Percentiles rank a stretch among this genome's conserved stretches.
These are phyloP conservation scores for Schizopygopsis malacanthus DNA, from an alignment of 2,797 vertebrate species.

Conservation along the genomic window DNA sequence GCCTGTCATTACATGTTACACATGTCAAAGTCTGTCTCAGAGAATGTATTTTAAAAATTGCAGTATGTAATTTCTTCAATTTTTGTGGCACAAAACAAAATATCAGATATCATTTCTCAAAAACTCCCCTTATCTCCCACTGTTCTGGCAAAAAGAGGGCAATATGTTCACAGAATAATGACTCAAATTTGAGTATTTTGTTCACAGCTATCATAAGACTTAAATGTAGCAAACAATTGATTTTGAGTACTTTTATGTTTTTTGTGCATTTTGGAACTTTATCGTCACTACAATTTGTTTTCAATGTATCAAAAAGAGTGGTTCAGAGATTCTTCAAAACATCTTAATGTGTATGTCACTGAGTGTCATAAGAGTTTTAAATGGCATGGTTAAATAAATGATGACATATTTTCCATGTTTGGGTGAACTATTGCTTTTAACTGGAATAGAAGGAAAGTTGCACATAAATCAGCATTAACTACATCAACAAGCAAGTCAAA, in stretches of 20 bases:
- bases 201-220: neutral
- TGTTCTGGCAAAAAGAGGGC: neutral
- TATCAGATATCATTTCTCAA: neutral
- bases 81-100: neutral
- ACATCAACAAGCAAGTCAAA: neutral
- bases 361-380: neutral
- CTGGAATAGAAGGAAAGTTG: neutral
- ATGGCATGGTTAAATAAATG: neutral
- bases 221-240: neutral
- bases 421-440: neutral
- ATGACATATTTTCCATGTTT: neutral
- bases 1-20: conserved; percentile 10
- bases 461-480: neutral
- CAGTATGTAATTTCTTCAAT: neutral
- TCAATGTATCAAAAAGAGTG: neutral
- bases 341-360: neutral
- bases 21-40: neutral
- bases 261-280: neutral
- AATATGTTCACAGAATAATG: neutral
- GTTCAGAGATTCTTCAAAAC: neutral
- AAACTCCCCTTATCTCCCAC: neutral
- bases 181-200: neutral
- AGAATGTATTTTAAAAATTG: neutral
- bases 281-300: neutral
- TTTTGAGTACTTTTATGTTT: neutral